Evolutionary conservation across 1,140 invertebrate genomes (phyloP), one percentile per base, ranked within the genome.

Genomic region (Atta colombica): DNA sequence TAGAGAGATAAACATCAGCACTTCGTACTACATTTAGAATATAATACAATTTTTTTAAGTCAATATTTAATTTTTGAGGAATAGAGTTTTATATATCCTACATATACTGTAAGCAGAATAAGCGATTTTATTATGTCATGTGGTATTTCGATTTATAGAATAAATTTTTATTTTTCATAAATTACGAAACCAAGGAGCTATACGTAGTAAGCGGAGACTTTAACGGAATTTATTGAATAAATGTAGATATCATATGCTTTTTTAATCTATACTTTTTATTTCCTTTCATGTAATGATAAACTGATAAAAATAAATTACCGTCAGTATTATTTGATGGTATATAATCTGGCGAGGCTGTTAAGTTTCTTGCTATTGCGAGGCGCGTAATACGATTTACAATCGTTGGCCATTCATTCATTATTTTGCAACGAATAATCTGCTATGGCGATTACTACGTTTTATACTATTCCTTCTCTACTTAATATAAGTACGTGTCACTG

Each of bases 281-380:
- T 88, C 77, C 68, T 55, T 82, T 85, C 51, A 35, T 58, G 77
- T 86, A 91, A 90, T 88, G 90, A 87, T 71, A 90, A 91, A 90
- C 51, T 88, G 87, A 85, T 87, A 66, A 90, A 91, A 91, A 91
- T 90, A 87, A 90, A 58, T 49, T 91, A 86, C 72, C 65, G 84
- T 69, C 63, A 88, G 68, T 61, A 84, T 84, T 49, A 45, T 65
- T 77, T 28, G 53, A 16, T 55, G 49, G 35, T 72, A 65, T 53
- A 78, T 86, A 78, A 89, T 77, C 39, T 14, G 51, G 35, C 53
- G 18, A 31, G 63, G 68, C 49, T 60, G 10, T 16, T 25, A 8
- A 45, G 65, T 87, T 60, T 86, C 10, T 84, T 69, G 51, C 39
- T 66, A 55, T 53, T 81, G 35, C 49, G 31, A 75, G 77, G 71